Evolutionary conservation across 2,888 invertebrate genomes (phyloP), one percentile per base, ranked within the genome.

Genomic region (Chaetoderma sp.): DNA sequence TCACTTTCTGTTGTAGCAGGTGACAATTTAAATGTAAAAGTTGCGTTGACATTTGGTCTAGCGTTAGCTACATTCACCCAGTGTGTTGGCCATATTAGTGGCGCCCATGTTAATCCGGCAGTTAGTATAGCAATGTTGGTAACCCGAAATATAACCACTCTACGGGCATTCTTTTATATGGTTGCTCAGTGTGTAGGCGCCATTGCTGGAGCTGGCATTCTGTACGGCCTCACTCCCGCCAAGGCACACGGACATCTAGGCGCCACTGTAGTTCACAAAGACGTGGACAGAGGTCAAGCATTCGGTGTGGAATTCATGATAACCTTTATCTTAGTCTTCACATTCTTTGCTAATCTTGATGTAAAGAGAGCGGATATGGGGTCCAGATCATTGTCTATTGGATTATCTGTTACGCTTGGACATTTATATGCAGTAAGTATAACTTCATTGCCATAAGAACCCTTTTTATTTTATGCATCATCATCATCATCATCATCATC

Each of bases 281-380:
- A 87, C 1, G 83, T 95, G 16, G 88, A 88, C n/a, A 89, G 90
- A 2, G 89, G 90, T 2, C 95, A 95, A 88, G 96, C 94, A 1
- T 89, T 96, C 67, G 88, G 94, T 50, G 89, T 95, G 66, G 96
- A 97, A 85, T 92, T 92, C 0, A 87, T 96, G 81, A 91, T 95
- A 75, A 95, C 95, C 47, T 92, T 96, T 82, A 90, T 96, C n/a
- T 89, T 96, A 67, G 91, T 96, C 36, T 89, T 96, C 71, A 93
- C 94, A 3, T 93, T 96, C n/a, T 95, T 94, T 85, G 83, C 85
- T 8, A 94, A 94, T 33, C 93, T 93, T 72, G 96, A 96, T 85
- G 89, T 89, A 0, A 91, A 92, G 75, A 91, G 94, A 67, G 90
- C 90, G n/a, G 94, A 95, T 83, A 90, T 93, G 79, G 90, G 91